phyloP scores from a whole-genome alignment of 2,888 invertebrate species.

The Acleris holmiana region DNA sequence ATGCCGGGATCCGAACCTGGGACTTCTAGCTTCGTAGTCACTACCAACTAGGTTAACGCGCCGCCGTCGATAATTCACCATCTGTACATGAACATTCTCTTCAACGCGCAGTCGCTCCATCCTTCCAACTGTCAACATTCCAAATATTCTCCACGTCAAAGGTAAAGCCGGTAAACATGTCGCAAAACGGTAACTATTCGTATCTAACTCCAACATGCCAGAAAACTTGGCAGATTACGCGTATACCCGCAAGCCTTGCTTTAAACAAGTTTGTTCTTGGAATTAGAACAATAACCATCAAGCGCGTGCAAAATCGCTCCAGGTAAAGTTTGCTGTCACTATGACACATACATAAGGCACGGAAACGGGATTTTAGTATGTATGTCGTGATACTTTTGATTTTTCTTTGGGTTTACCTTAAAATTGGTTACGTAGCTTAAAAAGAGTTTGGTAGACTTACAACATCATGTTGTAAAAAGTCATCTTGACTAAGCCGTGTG shows the following conservation, averaged over 20 bases:
- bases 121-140: not conserved
- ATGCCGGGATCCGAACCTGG: too few species aligned
- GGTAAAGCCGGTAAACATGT: not conserved
- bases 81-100: not conserved
- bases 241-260: constrained; percentile 1
- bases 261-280: constrained; percentile 43
- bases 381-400: too few species aligned
- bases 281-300: constrained; percentile 42
- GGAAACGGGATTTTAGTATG: too few species aligned
- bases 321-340: constrained; percentile 2
- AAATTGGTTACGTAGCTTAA: too few species aligned
- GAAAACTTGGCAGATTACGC: not conserved
- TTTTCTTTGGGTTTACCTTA: too few species aligned
- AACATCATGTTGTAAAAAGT: too few species aligned
- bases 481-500: too few species aligned
- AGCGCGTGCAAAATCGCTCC: constrained; percentile 2
- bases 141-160: not conserved
- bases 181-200: not conserved
- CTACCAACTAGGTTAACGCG: too few species aligned
- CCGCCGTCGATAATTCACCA: too few species aligned
- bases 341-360: not conserved
- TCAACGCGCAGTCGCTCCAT: not conserved
- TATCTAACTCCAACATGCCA: not conserved
- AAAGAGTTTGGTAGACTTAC: too few species aligned
- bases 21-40: too few species aligned